Evolutionary conservation across 2,888 invertebrate species (phyloP).

Genomic region (Syritta pipiens): DNA sequence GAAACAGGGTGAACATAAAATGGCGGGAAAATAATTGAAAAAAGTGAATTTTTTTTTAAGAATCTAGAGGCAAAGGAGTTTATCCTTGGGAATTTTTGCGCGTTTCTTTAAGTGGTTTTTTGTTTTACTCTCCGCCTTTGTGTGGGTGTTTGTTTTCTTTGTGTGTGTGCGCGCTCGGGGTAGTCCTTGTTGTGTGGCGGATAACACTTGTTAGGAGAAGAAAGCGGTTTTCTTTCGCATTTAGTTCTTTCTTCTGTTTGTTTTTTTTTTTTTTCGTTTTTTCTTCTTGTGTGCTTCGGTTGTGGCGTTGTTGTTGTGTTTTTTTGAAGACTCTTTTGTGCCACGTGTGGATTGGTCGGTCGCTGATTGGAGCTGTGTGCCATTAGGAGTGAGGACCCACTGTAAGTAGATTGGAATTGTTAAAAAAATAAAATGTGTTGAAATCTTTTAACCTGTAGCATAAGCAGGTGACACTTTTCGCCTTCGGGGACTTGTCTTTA

Average conservation of each 20-base stretch:
- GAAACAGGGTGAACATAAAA: no score
- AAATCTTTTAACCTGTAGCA: no score
- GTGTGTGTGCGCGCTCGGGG: neutral
- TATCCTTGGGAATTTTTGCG: conserved; percentile 53
- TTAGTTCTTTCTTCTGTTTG: neutral
- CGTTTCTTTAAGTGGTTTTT: conserved; percentile 51
- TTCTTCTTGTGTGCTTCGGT: neutral
- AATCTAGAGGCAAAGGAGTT: conserved; percentile 9
- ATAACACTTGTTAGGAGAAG: neutral
- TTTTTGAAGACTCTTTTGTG: neutral
- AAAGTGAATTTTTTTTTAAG: no score
- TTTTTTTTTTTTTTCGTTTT: neutral
- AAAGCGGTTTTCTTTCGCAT: neutral
- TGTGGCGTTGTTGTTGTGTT: neutral
- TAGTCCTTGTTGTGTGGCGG: neutral
- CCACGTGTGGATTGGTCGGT: neutral
- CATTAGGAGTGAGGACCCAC: neutral
- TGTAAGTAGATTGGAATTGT: neutral
- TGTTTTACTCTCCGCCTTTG: conserved; percentile 3
- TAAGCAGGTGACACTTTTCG: no score
- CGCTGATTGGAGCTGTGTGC: neutral
- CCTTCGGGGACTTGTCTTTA: no score
- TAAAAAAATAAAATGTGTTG: neutral
- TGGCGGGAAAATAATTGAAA: conserved; percentile 68
- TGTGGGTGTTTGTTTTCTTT: neutral